Evolutionary conservation across 2,797 vertebrate species (phyloP).

Genomic region (Lycodopsis pacificus): DNA sequence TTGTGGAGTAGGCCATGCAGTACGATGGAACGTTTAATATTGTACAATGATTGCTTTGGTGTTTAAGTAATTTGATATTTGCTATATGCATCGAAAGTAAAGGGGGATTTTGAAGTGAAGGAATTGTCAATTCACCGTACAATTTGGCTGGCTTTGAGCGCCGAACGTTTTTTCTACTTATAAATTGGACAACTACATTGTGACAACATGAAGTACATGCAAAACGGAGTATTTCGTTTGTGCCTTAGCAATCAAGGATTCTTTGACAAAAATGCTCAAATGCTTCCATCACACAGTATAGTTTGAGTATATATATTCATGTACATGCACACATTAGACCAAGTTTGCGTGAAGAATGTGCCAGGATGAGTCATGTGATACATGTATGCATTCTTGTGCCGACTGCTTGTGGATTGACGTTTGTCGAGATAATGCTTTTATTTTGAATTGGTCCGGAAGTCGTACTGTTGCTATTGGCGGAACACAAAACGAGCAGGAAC

Average conservation of each 20-base stretch:
- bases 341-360: background rate
- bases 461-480: accelerated
- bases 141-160: background rate
- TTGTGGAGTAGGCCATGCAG: no score
- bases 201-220: background rate
- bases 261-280: background rate
- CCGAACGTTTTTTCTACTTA: background rate
- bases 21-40: background rate
- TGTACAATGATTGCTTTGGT: background rate
- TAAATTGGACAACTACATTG: background rate
- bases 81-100: background rate
- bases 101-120: background rate
- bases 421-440: slow-evolving; percentile 13
- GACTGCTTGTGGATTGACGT: no score
- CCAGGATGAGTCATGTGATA: background rate
- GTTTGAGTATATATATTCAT: background rate
- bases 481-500: background rate
- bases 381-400: background rate
- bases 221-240: background rate
- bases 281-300: no score
- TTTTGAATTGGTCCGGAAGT: slow-evolving; percentile 35
- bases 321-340: background rate
- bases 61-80: background rate
- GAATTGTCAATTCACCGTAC: background rate
- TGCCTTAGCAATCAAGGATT: background rate